phyloP scores from a whole-genome alignment of 2,113 vertebrate species.

The Psilopsiagon aurifrons region DNA sequence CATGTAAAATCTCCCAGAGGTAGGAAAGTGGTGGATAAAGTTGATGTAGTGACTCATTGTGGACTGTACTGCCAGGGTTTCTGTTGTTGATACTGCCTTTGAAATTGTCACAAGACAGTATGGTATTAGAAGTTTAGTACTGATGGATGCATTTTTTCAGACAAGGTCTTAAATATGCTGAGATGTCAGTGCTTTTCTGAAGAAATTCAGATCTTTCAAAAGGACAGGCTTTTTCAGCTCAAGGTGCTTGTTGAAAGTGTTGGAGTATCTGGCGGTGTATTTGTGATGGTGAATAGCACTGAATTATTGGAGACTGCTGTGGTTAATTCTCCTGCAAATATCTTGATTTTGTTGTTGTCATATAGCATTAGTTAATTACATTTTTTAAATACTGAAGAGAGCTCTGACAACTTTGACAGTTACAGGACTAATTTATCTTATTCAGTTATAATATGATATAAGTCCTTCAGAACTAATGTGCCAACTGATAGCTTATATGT shows the following conservation, averaged over 20 bases:
- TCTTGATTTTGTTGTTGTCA: neutral
- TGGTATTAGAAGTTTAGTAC: neutral
- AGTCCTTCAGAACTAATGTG: neutral
- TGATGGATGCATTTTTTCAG: neutral
- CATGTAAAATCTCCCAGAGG: neutral
- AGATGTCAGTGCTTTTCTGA: neutral
- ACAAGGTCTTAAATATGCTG: neutral
- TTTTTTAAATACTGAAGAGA: neutral
- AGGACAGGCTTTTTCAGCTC: neutral
- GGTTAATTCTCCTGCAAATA: neutral
- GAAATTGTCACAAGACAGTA: neutral
- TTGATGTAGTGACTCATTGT: accelerated
- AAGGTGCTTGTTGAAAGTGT: neutral
- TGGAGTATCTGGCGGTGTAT: neutral
- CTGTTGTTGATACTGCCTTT: neutral
- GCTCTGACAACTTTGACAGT: neutral
- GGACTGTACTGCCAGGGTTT: neutral
- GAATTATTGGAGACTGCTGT: neutral
- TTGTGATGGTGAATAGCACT: neutral
- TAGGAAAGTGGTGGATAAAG: neutral
- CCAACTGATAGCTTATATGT: neutral
- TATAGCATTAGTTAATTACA: neutral
- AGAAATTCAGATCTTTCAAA: neutral
- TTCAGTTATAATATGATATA: neutral
- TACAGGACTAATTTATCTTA: neutral